Conservation (phyloP, 2,113 vertebrate species). For the Tupaia chinensis region DNA sequence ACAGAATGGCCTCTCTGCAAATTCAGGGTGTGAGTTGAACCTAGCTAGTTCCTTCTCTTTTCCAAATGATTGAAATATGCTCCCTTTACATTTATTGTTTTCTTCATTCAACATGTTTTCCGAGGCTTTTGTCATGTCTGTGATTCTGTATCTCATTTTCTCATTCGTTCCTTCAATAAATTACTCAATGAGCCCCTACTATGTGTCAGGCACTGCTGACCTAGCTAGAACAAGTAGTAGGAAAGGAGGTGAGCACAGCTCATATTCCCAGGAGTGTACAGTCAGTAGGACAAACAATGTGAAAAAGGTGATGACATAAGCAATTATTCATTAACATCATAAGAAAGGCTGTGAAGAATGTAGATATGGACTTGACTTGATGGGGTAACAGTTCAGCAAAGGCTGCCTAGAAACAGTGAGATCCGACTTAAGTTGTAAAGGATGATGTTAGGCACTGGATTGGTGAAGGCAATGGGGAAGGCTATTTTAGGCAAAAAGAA, state of each 20-base stretch:
- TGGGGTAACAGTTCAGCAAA: neutral
- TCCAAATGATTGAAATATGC: neutral
- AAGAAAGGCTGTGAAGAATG: neutral
- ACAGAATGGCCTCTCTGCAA: neutral
- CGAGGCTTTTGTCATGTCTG: neutral
- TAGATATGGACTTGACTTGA: neutral
- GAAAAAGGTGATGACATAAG: neutral
- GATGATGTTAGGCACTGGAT: neutral
- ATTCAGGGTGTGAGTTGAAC: neutral
- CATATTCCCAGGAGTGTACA: neutral
- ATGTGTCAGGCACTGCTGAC: neutral
- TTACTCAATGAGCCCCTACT: neutral
- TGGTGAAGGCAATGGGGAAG: neutral
- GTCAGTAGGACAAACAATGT: neutral
- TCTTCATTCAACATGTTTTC: neutral
- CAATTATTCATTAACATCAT: neutral
- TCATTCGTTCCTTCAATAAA: neutral
- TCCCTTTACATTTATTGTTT: neutral
- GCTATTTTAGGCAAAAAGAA: neutral
- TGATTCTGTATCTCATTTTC: neutral
- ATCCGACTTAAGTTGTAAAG: neutral
- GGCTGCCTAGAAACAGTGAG: neutral
- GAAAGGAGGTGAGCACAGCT: neutral
- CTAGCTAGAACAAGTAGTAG: neutral
- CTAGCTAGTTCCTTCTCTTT: neutral